Conservation (phyloP, 2,888 invertebrate species). For the Dryomyza anilis region DNA sequence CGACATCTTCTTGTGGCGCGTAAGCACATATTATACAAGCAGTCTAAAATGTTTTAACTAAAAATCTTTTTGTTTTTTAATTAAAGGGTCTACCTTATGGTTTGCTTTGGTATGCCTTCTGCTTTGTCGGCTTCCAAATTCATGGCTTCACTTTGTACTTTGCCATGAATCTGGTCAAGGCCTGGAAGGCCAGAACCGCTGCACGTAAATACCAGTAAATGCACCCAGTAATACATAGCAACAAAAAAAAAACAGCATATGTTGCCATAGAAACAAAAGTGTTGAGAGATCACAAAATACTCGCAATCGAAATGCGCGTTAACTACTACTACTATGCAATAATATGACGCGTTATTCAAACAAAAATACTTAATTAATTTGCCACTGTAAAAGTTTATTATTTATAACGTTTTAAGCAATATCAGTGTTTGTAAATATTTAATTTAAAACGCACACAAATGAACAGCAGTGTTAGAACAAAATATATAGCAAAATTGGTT, state of each 20-base stretch:
- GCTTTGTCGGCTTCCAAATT: conserved; percentile 84
- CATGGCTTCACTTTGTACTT: conserved; percentile 86
- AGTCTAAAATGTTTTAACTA: neutral
- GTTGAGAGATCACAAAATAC: neutral
- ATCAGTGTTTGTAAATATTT: conserved; percentile 17
- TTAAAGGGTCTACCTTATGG: conserved; percentile 88
- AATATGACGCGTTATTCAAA: neutral
- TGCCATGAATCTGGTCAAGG: conserved; percentile 78
- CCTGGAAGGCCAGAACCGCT: conserved; percentile 80
- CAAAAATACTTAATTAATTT: neutral
- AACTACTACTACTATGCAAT: conserved; percentile 10
- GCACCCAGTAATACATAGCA: conserved; percentile 17
- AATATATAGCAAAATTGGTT: no score
- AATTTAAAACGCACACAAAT: conserved; percentile 32
- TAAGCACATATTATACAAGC: conserved; percentile 50
- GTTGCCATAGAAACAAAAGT: neutral
- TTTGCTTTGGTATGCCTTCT: conserved; percentile 89
- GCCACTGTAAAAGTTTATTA: neutral
- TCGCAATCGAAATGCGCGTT: neutral
- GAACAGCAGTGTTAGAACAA: conserved; percentile 31
- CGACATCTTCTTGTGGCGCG: conserved; percentile 82
- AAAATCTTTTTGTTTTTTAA: conserved; percentile 23
- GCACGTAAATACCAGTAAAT: conserved; percentile 71
- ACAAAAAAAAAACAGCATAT: neutral
- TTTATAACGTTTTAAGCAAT: conserved; percentile 13